Conservation (phyloP, 2,888 invertebrate species). For the Branchellion lobata region DNA sequence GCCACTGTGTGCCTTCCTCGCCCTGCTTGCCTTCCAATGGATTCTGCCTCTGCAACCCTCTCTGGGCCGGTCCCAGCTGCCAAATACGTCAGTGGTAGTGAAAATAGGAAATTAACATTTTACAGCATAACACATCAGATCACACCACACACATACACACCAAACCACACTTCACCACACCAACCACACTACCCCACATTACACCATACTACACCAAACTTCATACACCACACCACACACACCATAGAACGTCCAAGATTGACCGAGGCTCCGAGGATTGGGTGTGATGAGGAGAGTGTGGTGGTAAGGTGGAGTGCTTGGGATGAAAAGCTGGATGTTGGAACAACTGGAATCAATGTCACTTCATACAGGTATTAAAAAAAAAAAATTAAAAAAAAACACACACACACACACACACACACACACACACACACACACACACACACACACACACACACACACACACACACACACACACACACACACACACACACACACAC, state of each 20-base stretch:
- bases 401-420: too few relatives aligned
- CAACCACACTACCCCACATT: too few relatives aligned
- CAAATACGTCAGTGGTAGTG: slow-evolving; percentile 55
- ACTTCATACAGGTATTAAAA: slow-evolving; percentile 51
- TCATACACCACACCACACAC: too few relatives aligned
- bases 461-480: too few relatives aligned
- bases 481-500: too few relatives aligned
- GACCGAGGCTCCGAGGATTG: slow-evolving; percentile 51
- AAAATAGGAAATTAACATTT: neutral
- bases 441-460: too few relatives aligned
- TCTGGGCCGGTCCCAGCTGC: slow-evolving; percentile 58
- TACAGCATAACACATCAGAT: too few relatives aligned
- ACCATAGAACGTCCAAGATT: slow-evolving; percentile 49
- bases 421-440: too few relatives aligned
- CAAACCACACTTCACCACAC: too few relatives aligned
- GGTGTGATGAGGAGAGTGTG: slow-evolving; percentile 53
- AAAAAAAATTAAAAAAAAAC: too few relatives aligned
- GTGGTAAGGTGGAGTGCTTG: slow-evolving; percentile 56
- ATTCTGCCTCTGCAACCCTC: slow-evolving; percentile 56
- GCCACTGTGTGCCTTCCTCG: slow-evolving; percentile 57
- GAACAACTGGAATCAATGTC: slow-evolving; percentile 52
- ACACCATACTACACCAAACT: too few relatives aligned
- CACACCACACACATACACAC: too few relatives aligned
- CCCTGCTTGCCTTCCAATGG: slow-evolving; percentile 57
- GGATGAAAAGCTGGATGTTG: slow-evolving; percentile 55